Evolutionary conservation across 2,797 vertebrate species (phyloP).

Genomic region (Meda fulgida): DNA sequence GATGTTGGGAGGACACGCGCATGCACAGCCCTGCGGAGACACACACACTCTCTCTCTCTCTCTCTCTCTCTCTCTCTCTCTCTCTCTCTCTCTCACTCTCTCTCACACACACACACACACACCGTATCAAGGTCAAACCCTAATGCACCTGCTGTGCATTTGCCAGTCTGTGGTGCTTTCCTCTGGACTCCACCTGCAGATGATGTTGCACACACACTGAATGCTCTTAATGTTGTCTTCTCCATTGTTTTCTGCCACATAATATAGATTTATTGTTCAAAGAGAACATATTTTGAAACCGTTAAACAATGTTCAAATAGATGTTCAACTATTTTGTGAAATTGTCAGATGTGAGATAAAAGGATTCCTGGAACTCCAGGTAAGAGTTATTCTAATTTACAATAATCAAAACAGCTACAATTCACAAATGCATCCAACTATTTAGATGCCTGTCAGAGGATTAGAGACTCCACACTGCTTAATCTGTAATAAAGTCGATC

Average conservation of each 20-base stretch:
- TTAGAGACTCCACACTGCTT: slow-evolving; percentile 32
- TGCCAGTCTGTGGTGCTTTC: slow-evolving; percentile 14
- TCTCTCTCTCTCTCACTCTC: neutral
- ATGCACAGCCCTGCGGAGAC: slow-evolving; percentile 24
- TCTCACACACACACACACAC: slow-evolving; percentile 18
- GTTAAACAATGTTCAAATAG: slow-evolving; percentile 17
- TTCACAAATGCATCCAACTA: slow-evolving; percentile 17
- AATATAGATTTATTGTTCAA: slow-evolving; percentile 19
- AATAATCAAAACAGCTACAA: slow-evolving; percentile 21
- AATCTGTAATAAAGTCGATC: slow-evolving; percentile 32
- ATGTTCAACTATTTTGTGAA: slow-evolving; percentile 26
- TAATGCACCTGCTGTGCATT: slow-evolving; percentile 12
- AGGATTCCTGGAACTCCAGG: slow-evolving; percentile 23
- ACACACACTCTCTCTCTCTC: neutral
- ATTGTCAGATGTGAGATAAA: slow-evolving; percentile 29
- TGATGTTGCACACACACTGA: neutral
- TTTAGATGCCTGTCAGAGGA: slow-evolving; percentile 14
- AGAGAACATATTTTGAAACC: slow-evolving; percentile 8
- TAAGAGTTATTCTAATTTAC: slow-evolving; percentile 43
- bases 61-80: neutral
- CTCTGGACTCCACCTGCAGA: slow-evolving; percentile 22
- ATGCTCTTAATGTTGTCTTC: neutral
- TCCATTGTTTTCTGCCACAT: neutral
- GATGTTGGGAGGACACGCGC: slow-evolving; percentile 27
- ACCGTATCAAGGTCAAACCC: slow-evolving; percentile 47